These are phyloP conservation scores for Cephus pygmeus DNA, from an alignment of 2,888 invertebrate species.

Conservation along the genomic window DNA sequence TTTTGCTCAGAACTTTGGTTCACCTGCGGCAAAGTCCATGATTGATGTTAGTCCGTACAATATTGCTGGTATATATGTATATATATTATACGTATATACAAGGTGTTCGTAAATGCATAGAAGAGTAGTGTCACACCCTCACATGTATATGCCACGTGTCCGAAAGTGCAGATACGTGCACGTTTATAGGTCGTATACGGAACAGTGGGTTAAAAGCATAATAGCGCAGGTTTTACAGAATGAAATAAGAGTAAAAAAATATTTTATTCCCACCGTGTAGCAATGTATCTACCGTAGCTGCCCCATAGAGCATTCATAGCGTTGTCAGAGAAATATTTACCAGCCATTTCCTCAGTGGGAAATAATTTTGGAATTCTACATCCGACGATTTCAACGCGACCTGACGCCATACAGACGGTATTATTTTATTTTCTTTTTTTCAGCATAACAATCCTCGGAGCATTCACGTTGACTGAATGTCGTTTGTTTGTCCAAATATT, in stretches of 20 bases:
- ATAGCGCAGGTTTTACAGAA: background rate
- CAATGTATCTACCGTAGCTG: background rate
- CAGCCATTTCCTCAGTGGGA: background rate
- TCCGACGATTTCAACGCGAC: background rate
- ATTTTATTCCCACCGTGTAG: background rate
- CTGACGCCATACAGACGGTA: background rate
- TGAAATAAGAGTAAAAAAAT: background rate
- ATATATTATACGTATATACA: slow-evolving; percentile 18
- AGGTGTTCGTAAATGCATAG: background rate
- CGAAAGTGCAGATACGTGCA: slow-evolving; percentile 1
- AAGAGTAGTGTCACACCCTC: background rate
- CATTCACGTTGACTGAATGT: background rate
- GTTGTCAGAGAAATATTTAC: background rate
- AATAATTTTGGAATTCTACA: background rate
- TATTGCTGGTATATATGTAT: slow-evolving; percentile 27
- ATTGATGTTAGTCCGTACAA: slow-evolving; percentile 37
- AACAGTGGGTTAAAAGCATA: background rate
- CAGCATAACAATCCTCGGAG: background rate
- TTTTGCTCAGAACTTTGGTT: background rate
- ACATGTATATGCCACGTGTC: background rate
- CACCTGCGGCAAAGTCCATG: slow-evolving; percentile 64
- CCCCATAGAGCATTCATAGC: background rate
- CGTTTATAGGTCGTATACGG: background rate
- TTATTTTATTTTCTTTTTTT: background rate
- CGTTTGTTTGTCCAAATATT: background rate